Evolutionary conservation across 1,140 invertebrate species (phyloP).

Genomic region (Acromyrmex echinatior): DNA sequence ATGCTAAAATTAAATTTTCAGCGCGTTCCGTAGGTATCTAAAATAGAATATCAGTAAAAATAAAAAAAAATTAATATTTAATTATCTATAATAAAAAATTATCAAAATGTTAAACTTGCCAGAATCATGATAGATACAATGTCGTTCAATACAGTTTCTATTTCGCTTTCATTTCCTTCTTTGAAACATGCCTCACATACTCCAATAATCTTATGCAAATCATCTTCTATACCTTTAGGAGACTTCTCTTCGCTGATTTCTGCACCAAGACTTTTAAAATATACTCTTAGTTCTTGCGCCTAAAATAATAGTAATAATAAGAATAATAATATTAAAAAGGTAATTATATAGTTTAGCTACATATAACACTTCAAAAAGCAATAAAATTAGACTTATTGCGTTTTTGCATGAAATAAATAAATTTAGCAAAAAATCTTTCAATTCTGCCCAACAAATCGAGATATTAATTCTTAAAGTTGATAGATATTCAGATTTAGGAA

Average conservation of each 20-base stretch:
- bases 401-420: too few species aligned
- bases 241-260: constrained; percentile 97
- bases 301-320: constrained; percentile 79
- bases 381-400: background rate
- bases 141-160: constrained; percentile 94
- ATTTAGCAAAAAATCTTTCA: too few species aligned
- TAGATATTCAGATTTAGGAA: too few species aligned
- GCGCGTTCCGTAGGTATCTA: constrained; percentile 94
- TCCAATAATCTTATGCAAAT: constrained; percentile 97
- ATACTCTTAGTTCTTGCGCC: constrained; percentile 95
- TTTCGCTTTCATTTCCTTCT: constrained; percentile 92
- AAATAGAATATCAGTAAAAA: constrained; percentile 75
- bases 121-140: constrained; percentile 98
- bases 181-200: constrained; percentile 97
- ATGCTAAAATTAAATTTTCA: constrained; percentile 96
- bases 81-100: background rate
- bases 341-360: too few species aligned
- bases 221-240: constrained; percentile 96
- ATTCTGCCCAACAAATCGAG: too few species aligned
- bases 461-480: too few species aligned
- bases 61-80: constrained; percentile 31
- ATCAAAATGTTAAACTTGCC: constrained; percentile 86
- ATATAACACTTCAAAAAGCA: too few species aligned
- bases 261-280: constrained; percentile 96
- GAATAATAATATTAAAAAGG: too few species aligned